Evolutionary conservation across 2,113 vertebrate species (phyloP), one percentile per base, ranked within the genome.

Genomic region (Gymnocephalus cernua): DNA sequence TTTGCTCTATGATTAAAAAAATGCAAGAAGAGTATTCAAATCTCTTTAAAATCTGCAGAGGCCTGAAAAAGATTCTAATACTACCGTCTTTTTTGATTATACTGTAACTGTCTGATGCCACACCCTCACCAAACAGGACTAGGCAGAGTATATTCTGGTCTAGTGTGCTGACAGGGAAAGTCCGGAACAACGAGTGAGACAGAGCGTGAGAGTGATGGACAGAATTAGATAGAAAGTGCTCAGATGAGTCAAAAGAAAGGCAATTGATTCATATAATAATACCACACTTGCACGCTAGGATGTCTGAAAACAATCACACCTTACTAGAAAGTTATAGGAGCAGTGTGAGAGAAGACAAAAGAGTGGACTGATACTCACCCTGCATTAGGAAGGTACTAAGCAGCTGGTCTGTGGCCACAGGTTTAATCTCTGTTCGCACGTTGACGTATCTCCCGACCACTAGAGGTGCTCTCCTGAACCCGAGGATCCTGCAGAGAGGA

Each of bases 381-480:
- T 97, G 95, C 68, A 94, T 95, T 65, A 99, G 94, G 92, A 99
- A 99, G 62, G 98, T 99, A 91, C 96, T 96, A 78, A 99, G 92
- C 65, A 99, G 95, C 92, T 99, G 98, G 87, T 99, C 98, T 0
- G 97, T 98, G 82, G 98, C 97, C 78, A 99, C 96, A 0, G 98
- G 97, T 85, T 98, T 99, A 86, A 99, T 96, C 91, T 99, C 98
- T 0, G 96, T 97, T 21, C 96, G 96, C 51, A 99, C 95, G 91
- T 99, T 99, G 87, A 99, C 93, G 80, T 96, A 96, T 79, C 98
- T 95, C 72, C 98, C 98, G 29, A 99, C 96, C 79, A 99, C 98
- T 44, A 99, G 92, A 0, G 98, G 98, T 2, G 98, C 98, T 87
- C 98, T 96, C 67, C 97, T 96, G 91, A 99, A 99, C 47, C 98